phyloP scores from a whole-genome alignment of 2,888 invertebrate genomes.

The Sericinus montela region DNA sequence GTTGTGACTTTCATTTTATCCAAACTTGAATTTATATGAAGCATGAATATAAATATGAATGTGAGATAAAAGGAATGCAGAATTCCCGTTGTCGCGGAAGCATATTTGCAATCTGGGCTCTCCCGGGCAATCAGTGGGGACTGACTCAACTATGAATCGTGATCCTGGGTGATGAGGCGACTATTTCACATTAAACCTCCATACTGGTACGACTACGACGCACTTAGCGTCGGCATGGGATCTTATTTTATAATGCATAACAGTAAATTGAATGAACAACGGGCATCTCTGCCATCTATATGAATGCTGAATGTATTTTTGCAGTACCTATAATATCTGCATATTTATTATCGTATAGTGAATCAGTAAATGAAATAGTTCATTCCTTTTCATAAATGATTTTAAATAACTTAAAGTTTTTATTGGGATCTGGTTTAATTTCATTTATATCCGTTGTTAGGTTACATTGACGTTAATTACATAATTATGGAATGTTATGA shows the following conservation, averaged over 20 bases:
- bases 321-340: neutral
- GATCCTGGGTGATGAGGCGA: constrained; percentile 41
- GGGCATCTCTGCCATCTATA: constrained; percentile 25
- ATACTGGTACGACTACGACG: constrained; percentile 41
- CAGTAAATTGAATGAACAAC: constrained; percentile 45
- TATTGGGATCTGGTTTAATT: neutral
- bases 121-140: constrained; percentile 48
- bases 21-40: no score
- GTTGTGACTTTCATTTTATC: no score
- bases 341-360: no score
- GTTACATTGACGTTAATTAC: neutral
- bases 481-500: neutral
- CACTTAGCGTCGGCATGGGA: constrained; percentile 39
- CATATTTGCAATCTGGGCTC: constrained; percentile 38
- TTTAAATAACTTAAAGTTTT: no score
- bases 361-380: neutral
- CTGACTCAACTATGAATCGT: constrained; percentile 38
- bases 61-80: constrained; percentile 38
- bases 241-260: constrained; percentile 43
- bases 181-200: constrained; percentile 45
- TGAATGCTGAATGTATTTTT: constrained; percentile 16
- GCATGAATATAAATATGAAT: constrained; percentile 21
- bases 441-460: neutral
- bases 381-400: no score
- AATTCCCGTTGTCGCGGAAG: constrained; percentile 53